These are phyloP conservation scores for Lemur catta DNA, from an alignment of 2,797 vertebrate species.

Conservation along the genomic window DNA sequence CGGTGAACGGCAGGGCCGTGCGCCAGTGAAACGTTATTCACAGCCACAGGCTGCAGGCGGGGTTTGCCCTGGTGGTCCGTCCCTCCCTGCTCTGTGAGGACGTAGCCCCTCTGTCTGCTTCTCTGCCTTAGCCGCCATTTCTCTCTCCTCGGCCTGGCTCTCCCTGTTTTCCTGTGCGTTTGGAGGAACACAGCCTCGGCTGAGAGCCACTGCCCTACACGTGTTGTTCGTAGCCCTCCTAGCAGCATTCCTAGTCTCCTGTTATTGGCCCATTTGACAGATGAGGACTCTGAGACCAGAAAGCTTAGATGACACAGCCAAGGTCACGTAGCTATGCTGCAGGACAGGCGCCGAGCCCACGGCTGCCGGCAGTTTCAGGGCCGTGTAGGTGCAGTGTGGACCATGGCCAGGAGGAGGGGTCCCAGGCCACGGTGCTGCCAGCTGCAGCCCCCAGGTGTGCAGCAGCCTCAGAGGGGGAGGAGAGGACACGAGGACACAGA, in stretches of 20 bases:
- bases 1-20: rapidly evolving
- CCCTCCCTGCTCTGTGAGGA: neutral
- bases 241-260: rapidly evolving
- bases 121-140: rapidly evolving
- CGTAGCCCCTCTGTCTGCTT: neutral
- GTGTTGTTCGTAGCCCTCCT: rapidly evolving
- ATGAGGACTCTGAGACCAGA: neutral
- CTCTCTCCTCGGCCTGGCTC: neutral
- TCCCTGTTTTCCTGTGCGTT: neutral
- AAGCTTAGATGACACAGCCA: rapidly evolving
- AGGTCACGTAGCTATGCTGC: rapidly evolving
- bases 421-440: rapidly evolving
- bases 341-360: too few relatives aligned
- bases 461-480: too few relatives aligned
- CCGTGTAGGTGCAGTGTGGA: rapidly evolving
- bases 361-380: rapidly evolving
- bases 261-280: neutral
- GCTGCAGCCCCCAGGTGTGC: rapidly evolving
- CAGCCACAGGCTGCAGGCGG: rapidly evolving
- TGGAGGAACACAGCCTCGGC: rapidly evolving
- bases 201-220: rapidly evolving
- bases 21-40: neutral
- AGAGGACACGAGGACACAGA: rapidly evolving
- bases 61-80: rapidly evolving
- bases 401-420: rapidly evolving